Evolutionary conservation across 2,797 vertebrate species (phyloP), one percentile per base, ranked within the genome.

Genomic region (Sternarchorhynchus goeldii): DNA sequence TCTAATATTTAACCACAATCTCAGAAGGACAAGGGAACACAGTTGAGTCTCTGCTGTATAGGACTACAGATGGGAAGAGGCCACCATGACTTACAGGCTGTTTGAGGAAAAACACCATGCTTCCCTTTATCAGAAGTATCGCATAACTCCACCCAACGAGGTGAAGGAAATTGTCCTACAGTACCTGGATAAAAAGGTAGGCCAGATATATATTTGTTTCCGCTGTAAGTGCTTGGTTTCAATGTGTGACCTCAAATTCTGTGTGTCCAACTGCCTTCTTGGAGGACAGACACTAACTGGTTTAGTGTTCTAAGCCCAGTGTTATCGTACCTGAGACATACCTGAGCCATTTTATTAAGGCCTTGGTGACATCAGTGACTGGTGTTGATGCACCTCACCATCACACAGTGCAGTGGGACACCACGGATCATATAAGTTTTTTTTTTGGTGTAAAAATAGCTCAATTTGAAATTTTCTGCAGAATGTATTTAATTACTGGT

Each of bases 21-120:
- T 69, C 7, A 39, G 32, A 31, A 41, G 72, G 10, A 56, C 57
- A 8, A 2, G 20, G 56, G 39, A 2, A n/a, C 18, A 10, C 6
- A 25, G 31, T 45, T 53, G 50, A 58, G 25, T 67, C 60, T 65
- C n/a, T 59, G 20, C 2, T 12, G n/a, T 17, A 31, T 58, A 20
- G 32, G 34, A 41, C 29, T 25, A 2, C 2, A 67, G 6, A 29
- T 21, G 17, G 20, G 41, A 14, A 39, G n/a, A 17, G 2, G 14
- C 12, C 4, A n/a, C 31, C 31, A 92, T 93, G 92, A 72, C 91
- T 0, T 64, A 87, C 81, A 85, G 79, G 17, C 72, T 93, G 78
- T 93, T 93, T 82, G 91, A 92, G 77, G 91, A 86, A 74, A 92
- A 90, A 84, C 85, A 90, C 32, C 92, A 93, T 57, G 89, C 92